Base-by-base conservation (phyloP, 2,797 vertebrate genomes). In the Sciurus carolinensis region DNA sequence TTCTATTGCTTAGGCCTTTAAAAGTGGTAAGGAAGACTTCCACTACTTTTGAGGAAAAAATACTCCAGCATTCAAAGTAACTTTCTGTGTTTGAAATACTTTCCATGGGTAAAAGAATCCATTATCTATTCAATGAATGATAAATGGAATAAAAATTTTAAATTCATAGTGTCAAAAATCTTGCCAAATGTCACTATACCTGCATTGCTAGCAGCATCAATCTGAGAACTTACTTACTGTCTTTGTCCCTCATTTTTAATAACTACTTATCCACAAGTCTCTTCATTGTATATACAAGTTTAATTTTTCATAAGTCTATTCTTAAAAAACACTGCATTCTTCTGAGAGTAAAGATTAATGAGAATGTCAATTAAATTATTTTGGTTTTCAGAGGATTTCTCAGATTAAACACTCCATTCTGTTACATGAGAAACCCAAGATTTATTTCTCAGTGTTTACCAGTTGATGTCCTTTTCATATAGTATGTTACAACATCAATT, bases 331-430 rank as follows among this genome's bases (percentile, higher is more conserved):
- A 71, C 1, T 62, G 2, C 47, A 87, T 59, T 96, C 47, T 95
- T 86, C 28, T 82, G 62, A 95, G 52, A 57, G 3, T 75, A 73
- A 93, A 93, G 47, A 86, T 84, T 73, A 96, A 72, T 81, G 52
- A n/a, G 47, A 91, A 50, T 2, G 2, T 71, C 85, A 95, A 67
- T 62, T 80, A 67, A 67, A 81, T 85, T 93, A 82, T 50, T 95
- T 85, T 59, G 26, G 5, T 75, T 94, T 95, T 95, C 90, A 79
- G 67, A 83, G 52, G 33, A 77, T 88, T 91, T 94, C 39, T 47
- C 59, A 85, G 57, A 77, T 81, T 83, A 90, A 81, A 73, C 22
- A 87, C 47, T 82, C 33, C 11, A n/a, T 15, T 89, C 36, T 50
- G 20, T 81, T 54, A 81, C 9, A 67, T 39, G 39, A 80, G 67